A percentile compares a stretch with the other conserved stretches of the same genome.
phyloP scores from a whole-genome alignment of 2,797 vertebrate genomes.

The Morus bassanus region DNA sequence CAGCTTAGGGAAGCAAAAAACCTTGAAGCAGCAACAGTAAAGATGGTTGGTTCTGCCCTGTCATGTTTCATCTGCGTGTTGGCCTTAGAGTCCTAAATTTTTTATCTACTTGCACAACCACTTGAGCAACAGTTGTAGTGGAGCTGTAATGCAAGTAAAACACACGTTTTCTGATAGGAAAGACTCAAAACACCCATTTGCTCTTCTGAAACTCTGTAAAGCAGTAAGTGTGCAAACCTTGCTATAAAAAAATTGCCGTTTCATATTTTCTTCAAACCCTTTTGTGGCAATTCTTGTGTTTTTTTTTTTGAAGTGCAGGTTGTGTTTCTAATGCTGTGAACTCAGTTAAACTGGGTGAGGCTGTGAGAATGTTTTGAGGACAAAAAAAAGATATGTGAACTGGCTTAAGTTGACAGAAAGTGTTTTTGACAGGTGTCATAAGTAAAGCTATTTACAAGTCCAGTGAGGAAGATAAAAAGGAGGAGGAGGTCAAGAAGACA shows the following conservation, averaged over 20 bases:
- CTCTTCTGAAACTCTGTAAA: background rate
- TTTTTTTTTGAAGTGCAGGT: background rate
- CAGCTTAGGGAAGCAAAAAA: background rate
- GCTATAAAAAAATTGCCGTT: fast-evolving
- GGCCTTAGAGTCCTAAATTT: background rate
- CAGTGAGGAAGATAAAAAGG: slow-evolving; percentile 96
- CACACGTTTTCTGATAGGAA: background rate
- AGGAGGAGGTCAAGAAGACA: slow-evolving; percentile 98
- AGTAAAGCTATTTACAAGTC: slow-evolving; percentile 98
- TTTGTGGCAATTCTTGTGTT: background rate
- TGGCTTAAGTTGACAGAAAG: background rate
- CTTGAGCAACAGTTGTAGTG: background rate
- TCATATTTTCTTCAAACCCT: background rate
- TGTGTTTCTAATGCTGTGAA: background rate
- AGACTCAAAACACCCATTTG: background rate
- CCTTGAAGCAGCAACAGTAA: background rate
- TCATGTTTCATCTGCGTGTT: background rate
- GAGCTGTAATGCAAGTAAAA: background rate
- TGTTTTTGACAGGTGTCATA: slow-evolving; percentile 84
- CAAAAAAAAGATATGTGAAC: background rate
- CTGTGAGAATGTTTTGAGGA: background rate
- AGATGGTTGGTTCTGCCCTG: background rate
- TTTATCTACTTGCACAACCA: fast-evolving
- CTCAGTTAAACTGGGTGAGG: background rate
- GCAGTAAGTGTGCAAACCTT: background rate